Evolutionary conservation across 2,113 vertebrate genomes (phyloP).

Genomic region (Puffinus mauretanicus): DNA sequence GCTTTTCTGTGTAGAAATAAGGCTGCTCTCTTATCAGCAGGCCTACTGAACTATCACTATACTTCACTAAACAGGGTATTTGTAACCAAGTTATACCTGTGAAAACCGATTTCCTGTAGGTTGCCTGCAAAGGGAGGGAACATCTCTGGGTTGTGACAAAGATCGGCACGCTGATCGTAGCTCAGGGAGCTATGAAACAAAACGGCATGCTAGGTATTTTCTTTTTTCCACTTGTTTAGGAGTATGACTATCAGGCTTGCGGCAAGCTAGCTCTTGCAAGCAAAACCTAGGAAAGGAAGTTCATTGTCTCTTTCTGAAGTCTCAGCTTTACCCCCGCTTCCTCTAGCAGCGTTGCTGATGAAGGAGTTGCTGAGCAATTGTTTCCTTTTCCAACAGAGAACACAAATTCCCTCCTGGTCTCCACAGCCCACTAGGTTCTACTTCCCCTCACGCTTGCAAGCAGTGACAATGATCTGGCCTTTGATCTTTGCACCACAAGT

Average conservation of each 20-base stretch:
- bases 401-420: neutral
- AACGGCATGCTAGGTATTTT: neutral
- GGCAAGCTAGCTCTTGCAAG: neutral
- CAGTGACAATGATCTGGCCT: constrained; percentile 8
- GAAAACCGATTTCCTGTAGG: neutral
- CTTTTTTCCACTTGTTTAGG: neutral
- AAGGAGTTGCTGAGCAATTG: constrained; percentile 32
- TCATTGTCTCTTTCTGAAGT: constrained; percentile 2
- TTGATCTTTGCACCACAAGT: constrained; percentile 1
- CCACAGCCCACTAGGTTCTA: neutral
- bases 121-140: neutral
- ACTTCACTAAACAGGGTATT: neutral
- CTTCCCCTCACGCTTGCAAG: neutral
- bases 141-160: neutral
- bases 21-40: neutral
- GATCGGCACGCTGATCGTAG: neutral
- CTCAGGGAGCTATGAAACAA: neutral
- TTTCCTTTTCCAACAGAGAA: constrained; percentile 32
- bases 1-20: neutral
- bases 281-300: constrained; percentile 5
- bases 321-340: neutral
- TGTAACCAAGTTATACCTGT: neutral
- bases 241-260: neutral
- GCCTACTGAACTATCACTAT: neutral
- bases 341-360: neutral